phyloP scores from a whole-genome alignment of 1,140 invertebrate species.

The Papilio dardanus region DNA sequence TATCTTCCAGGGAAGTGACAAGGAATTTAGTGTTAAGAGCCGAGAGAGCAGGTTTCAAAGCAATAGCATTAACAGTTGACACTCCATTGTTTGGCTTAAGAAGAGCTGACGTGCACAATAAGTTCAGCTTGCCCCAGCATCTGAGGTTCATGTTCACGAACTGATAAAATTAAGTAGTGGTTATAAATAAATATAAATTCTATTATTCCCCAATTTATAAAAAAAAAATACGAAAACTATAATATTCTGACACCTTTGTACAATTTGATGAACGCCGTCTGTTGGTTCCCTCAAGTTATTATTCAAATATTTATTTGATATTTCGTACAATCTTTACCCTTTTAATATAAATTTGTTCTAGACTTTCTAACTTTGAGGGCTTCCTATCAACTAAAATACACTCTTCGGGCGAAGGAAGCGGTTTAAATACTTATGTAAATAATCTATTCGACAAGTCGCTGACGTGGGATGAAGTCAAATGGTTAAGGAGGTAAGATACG shows the following conservation, averaged over 20 bases:
- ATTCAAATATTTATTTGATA: too few species aligned
- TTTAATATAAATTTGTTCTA: slow-evolving; percentile 59
- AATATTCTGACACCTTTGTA: too few species aligned
- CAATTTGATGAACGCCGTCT: neutral
- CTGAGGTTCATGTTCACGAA: slow-evolving; percentile 83
- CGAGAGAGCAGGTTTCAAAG: slow-evolving; percentile 93
- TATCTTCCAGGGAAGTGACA: slow-evolving; percentile 86
- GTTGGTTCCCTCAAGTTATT: too few species aligned
- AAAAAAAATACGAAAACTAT: too few species aligned
- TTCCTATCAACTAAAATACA: slow-evolving; percentile 84
- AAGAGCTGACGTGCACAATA: slow-evolving; percentile 91
- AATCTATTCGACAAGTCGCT: slow-evolving; percentile 90
- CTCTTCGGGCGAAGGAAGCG: slow-evolving; percentile 83
- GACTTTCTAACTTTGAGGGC: slow-evolving; percentile 89
- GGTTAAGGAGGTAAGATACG: slow-evolving; percentile 87
- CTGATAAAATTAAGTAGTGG: neutral
- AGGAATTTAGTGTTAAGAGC: slow-evolving; percentile 89
- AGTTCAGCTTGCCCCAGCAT: slow-evolving; percentile 91
- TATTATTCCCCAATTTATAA: too few species aligned
- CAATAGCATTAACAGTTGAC: slow-evolving; percentile 95
- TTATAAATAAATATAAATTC: too few species aligned
- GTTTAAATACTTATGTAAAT: slow-evolving; percentile 89
- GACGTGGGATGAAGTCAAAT: slow-evolving; percentile 92
- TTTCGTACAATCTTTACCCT: too few species aligned
- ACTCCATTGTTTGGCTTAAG: slow-evolving; percentile 93